These are phyloP conservation scores for Petaurus breviceps DNA, from an alignment of 2,113 vertebrate species.

Conservation along the genomic window DNA sequence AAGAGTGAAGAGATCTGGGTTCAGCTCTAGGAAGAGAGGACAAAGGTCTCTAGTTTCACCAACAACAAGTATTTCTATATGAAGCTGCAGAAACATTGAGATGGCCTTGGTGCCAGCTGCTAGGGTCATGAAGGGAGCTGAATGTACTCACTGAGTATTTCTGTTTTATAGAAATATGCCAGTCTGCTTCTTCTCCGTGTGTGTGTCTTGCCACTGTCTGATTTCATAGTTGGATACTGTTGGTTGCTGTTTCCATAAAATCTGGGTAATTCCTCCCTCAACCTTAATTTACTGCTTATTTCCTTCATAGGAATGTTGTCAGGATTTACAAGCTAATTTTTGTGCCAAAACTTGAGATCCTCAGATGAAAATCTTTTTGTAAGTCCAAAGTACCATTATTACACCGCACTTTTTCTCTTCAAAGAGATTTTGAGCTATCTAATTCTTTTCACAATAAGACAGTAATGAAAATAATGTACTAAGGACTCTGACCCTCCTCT, in stretches of 20 bases:
- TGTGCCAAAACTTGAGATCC: neutral
- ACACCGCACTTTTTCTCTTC: neutral
- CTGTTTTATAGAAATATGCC: neutral
- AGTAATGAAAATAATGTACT: neutral
- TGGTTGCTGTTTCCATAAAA: neutral
- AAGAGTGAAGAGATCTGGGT: neutral
- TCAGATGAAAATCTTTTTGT: neutral
- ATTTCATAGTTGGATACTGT: neutral
- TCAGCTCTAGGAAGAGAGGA: neutral
- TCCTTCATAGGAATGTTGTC: neutral
- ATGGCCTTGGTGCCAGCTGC: neutral
- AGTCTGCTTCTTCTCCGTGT: neutral
- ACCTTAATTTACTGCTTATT: neutral
- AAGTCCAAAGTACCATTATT: neutral
- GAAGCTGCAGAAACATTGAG: neutral
- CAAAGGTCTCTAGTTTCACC: neutral
- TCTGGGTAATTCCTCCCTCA: neutral
- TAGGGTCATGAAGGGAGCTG: neutral
- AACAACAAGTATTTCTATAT: neutral
- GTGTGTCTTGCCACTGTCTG: neutral
- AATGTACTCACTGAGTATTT: neutral
- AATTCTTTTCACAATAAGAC: neutral
- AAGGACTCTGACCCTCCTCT: neutral
- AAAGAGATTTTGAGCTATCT: neutral
- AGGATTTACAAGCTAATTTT: neutral